A percentile compares a stretch with the other conserved stretches of the same genome.
phyloP scores from a whole-genome alignment of 2,113 vertebrate genomes.

The Corythornis madagascariensis region DNA sequence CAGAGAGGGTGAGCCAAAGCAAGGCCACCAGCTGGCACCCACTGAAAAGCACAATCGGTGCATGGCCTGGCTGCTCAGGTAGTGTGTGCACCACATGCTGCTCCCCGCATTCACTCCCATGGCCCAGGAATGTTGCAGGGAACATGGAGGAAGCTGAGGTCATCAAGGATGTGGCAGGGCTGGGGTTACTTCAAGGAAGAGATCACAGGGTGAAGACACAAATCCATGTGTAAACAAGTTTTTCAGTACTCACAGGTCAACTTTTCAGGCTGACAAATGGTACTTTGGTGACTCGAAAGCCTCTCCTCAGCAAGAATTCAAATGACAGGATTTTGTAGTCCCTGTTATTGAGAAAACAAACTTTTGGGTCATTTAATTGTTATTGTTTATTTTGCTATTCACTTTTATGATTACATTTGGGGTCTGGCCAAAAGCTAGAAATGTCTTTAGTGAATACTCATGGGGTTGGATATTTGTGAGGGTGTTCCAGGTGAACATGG shows the following conservation, averaged over 20 bases:
- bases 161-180: not conserved
- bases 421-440: not conserved
- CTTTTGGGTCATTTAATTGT: not conserved
- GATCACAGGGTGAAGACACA: not conserved
- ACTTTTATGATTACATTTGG: not conserved
- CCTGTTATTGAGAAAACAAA: not conserved
- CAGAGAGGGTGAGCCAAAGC: not conserved
- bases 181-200: not conserved
- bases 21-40: not conserved
- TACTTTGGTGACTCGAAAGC: not conserved
- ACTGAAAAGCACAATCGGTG: not conserved
- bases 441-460: not conserved
- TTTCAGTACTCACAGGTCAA: not conserved
- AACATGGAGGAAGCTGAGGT: not conserved
- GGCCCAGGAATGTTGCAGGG: not conserved
- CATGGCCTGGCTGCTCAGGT: not conserved
- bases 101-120: too few relatives aligned
- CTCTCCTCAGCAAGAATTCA: not conserved
- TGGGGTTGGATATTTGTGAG: not conserved
- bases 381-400: slow-evolving; percentile 1
- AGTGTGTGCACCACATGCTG: too few relatives aligned
- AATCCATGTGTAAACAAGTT: not conserved
- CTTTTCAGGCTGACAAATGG: not conserved
- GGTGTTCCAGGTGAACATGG: not conserved
- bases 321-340: not conserved